Conservation (phyloP, 2,797 vertebrate species). For the Eospalax fontanierii region DNA sequence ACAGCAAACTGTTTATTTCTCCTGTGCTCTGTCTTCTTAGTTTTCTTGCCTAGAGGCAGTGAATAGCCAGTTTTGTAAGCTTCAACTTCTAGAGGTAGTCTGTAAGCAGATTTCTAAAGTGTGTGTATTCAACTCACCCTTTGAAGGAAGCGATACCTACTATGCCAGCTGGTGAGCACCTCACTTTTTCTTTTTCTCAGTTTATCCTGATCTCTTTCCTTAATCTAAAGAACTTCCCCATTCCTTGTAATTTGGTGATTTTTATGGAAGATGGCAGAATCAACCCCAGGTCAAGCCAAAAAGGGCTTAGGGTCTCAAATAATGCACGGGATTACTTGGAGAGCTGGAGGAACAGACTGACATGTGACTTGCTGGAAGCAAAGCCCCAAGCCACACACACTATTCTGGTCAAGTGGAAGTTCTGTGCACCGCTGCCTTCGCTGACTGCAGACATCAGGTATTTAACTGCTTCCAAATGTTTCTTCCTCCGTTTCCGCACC, state of each 20-base stretch:
- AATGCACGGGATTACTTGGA: conserved; percentile 29
- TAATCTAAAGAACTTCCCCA: background rate
- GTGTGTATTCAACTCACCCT: conserved; percentile 2
- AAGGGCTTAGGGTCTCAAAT: conserved; percentile 2
- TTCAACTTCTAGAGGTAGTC: conserved; percentile 39
- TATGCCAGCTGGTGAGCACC: background rate
- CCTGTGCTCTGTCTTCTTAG: background rate
- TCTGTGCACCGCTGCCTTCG: background rate
- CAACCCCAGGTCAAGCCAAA: conserved; percentile 2
- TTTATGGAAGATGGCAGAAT: conserved; percentile 61
- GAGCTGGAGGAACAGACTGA: background rate
- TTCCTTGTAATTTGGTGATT: conserved; percentile 56
- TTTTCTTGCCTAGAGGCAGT: conserved; percentile 20
- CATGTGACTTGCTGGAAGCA: conserved; percentile 29
- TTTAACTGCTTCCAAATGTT: background rate
- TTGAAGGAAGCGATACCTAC: background rate
- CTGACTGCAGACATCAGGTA: background rate
- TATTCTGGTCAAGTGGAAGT: background rate
- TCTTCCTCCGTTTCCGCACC: background rate
- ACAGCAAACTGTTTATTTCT: background rate
- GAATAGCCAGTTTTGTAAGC: conserved; percentile 35
- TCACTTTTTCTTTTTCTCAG: conserved; percentile 39
- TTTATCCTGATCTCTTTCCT: conserved; percentile 54
- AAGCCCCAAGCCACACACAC: background rate
- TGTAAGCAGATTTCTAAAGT: background rate